These are phyloP conservation scores for Oceanites oceanicus DNA, from an alignment of 2,113 vertebrate genomes.

Conservation along the genomic window DNA sequence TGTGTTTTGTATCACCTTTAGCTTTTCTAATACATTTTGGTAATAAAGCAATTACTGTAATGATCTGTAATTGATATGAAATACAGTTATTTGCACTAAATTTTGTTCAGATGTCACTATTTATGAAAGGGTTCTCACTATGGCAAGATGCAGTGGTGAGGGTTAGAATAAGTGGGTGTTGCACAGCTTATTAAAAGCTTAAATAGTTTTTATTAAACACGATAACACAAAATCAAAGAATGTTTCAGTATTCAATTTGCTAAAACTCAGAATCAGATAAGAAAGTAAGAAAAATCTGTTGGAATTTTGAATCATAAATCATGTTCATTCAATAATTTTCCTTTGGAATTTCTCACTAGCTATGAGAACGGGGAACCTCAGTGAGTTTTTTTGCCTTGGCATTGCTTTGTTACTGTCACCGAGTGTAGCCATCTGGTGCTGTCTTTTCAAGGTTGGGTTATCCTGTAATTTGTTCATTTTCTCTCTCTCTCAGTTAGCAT, in stretches of 20 bases:
- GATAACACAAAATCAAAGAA: not conserved
- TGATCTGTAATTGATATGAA: not conserved
- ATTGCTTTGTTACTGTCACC: conserved; percentile 31
- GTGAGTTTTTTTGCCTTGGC: conserved; percentile 12
- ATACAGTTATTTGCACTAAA: not conserved
- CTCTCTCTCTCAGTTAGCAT: conserved; percentile 27
- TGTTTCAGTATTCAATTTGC: not conserved
- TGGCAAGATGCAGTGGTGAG: accelerated
- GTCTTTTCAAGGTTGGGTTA: conserved; percentile 59
- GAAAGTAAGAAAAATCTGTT: not conserved
- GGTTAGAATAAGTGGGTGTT: not conserved
- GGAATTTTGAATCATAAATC: not conserved
- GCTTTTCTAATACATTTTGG: not conserved
- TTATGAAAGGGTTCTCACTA: not conserved
- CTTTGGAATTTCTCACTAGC: not conserved
- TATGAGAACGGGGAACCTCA: not conserved
- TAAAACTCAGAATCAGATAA: not conserved
- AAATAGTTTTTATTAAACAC: not conserved
- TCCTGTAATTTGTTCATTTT: conserved; percentile 33
- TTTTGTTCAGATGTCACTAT: not conserved
- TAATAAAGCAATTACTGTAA: not conserved
- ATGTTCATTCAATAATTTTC: not conserved
- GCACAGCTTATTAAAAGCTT: not conserved
- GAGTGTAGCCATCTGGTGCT: conserved; percentile 59
- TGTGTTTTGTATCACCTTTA: not conserved